These are phyloP conservation scores for Loris lydekkerianus DNA, from an alignment of 2,797 vertebrate species.

Conservation along the genomic window DNA sequence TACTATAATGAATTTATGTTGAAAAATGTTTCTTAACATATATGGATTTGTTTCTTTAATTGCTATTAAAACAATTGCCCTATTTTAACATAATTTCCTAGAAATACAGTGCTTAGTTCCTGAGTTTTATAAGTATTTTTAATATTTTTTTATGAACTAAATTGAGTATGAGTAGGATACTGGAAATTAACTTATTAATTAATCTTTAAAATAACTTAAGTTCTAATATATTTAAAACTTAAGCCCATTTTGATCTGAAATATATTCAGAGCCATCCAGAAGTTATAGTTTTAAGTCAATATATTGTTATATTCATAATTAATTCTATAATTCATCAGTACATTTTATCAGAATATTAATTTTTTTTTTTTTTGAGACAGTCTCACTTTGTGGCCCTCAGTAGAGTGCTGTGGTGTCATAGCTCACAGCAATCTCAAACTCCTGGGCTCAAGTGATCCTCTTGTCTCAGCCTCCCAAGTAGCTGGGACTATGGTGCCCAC, in stretches of 20 bases:
- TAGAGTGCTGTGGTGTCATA: no score
- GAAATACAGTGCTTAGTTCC: constrained; percentile 43
- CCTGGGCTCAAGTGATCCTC: no score
- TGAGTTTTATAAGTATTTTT: neutral
- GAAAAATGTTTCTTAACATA: neutral
- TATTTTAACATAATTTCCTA: constrained; percentile 31
- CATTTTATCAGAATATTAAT: constrained; percentile 60
- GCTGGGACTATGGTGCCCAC: no score
- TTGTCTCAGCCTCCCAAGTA: no score
- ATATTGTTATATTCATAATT: constrained; percentile 12
- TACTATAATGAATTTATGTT: constrained; percentile 38
- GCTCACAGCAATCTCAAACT: no score
- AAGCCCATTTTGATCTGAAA: constrained; percentile 50
- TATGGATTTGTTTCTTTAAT: constrained; percentile 25
- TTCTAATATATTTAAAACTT: constrained; percentile 11
- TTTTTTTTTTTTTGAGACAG: neutral
- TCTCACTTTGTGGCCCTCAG: no score
- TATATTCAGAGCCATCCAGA: constrained; percentile 26
- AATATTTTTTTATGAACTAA: constrained; percentile 17
- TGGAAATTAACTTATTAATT: constrained; percentile 52
- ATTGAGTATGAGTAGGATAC: constrained; percentile 29
- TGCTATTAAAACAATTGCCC: constrained; percentile 14
- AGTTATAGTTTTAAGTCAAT: constrained; percentile 32
- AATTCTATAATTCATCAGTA: constrained; percentile 16
- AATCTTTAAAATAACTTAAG: constrained; percentile 3